A percentile compares a stretch with the other conserved stretches of the same genome.
Conservation (phyloP, 2,113 vertebrate species). For the Delphinapterus leucas region DNA sequence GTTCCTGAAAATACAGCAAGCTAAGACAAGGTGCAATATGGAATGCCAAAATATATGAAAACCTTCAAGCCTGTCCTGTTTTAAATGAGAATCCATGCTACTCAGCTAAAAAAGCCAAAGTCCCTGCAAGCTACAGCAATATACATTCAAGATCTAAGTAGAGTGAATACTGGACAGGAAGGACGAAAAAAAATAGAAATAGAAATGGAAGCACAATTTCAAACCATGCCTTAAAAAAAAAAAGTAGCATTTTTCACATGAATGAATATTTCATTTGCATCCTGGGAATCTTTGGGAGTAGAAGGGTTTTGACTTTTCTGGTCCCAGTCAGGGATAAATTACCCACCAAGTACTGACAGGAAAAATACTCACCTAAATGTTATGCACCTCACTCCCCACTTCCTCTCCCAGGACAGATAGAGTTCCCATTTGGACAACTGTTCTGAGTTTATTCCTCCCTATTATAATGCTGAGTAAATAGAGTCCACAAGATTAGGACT, state of each 20-base stretch:
- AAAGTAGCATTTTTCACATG: background rate
- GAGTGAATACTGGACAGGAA: background rate
- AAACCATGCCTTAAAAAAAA: background rate
- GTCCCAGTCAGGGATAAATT: background rate
- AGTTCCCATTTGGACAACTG: background rate
- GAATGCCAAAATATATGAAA: background rate
- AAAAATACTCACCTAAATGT: background rate
- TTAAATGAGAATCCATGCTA: background rate
- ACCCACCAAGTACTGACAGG: background rate
- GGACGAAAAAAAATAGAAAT: background rate
- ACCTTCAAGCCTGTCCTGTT: background rate
- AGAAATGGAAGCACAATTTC: background rate
- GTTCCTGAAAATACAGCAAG: background rate
- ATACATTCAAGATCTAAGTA: background rate
- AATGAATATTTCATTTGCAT: background rate
- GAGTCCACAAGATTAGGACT: conserved; percentile 14
- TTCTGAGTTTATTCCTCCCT: background rate
- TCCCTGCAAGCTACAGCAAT: background rate
- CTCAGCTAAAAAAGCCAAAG: background rate
- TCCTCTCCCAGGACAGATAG: background rate
- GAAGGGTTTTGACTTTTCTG: background rate
- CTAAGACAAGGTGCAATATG: background rate
- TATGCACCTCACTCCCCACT: background rate
- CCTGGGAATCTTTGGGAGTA: background rate
- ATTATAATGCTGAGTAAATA: conserved; percentile 22